phyloP scores from a whole-genome alignment of 2,797 vertebrate genomes.

The Tangara arthus region DNA sequence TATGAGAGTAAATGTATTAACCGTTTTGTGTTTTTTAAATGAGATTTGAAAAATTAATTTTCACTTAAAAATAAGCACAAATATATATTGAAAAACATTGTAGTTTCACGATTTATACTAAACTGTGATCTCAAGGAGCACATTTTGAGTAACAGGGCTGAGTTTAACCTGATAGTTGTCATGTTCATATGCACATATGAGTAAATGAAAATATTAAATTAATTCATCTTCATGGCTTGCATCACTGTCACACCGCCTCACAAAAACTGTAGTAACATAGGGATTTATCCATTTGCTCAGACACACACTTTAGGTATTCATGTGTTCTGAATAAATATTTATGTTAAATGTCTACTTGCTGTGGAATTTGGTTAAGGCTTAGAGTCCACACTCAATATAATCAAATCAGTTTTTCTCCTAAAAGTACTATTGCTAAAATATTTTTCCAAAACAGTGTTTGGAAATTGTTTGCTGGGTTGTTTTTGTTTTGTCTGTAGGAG shows the following conservation, averaged over 20 bases:
- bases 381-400: neutral
- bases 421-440: neutral
- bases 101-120: neutral
- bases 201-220: neutral
- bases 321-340: neutral
- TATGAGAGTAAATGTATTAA: neutral
- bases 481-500: neutral
- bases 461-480: slow-evolving; percentile 4
- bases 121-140: neutral
- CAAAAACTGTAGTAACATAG: neutral
- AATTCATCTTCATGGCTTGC: neutral
- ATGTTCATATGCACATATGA: neutral
- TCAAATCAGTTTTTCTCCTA: neutral
- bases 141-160: neutral
- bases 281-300: neutral
- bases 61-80: neutral
- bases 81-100: neutral
- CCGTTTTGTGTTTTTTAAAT: neutral
- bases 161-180: neutral
- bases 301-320: neutral
- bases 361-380: neutral
- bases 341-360: neutral
- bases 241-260: neutral
- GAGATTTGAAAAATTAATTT: neutral
- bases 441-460: neutral